phyloP scores from a whole-genome alignment of 2,113 vertebrate genomes.

The Gorsachius goisagi region DNA sequence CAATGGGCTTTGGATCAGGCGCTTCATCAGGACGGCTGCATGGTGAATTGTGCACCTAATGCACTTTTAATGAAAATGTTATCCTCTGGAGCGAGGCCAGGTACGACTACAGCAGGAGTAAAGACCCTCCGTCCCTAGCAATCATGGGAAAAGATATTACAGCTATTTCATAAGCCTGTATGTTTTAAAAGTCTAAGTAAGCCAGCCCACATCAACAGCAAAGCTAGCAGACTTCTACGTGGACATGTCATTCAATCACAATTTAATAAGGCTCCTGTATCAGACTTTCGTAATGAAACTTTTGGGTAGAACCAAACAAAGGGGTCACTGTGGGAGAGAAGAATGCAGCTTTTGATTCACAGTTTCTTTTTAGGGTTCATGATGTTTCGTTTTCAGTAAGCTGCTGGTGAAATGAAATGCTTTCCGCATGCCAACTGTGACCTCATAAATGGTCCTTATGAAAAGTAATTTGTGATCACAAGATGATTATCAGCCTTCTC shows the following conservation, averaged over 20 bases:
- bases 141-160: conserved; percentile 34
- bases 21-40: not conserved
- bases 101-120: not conserved
- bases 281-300: conserved; percentile 51
- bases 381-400: conserved; percentile 13
- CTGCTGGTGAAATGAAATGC: conserved; percentile 21
- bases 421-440: conserved; percentile 25
- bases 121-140: not conserved
- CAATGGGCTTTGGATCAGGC: not conserved
- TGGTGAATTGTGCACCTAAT: conserved; percentile 39
- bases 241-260: conserved; percentile 58
- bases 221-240: not conserved
- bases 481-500: conserved; percentile 51
- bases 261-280: conserved; percentile 68
- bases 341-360: conserved; percentile 53
- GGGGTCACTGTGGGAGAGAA: conserved; percentile 63
- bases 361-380: conserved; percentile 33
- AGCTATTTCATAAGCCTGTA: conserved; percentile 38
- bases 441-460: conserved; percentile 50
- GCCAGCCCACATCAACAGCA: conserved; percentile 39
- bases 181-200: conserved; percentile 30
- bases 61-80: conserved; percentile 63
- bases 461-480: conserved; percentile 50
- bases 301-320: conserved; percentile 58
- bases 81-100: conserved; percentile 45